Conservation (phyloP, 2,113 vertebrate genomes). For the Vidua macroura region DNA sequence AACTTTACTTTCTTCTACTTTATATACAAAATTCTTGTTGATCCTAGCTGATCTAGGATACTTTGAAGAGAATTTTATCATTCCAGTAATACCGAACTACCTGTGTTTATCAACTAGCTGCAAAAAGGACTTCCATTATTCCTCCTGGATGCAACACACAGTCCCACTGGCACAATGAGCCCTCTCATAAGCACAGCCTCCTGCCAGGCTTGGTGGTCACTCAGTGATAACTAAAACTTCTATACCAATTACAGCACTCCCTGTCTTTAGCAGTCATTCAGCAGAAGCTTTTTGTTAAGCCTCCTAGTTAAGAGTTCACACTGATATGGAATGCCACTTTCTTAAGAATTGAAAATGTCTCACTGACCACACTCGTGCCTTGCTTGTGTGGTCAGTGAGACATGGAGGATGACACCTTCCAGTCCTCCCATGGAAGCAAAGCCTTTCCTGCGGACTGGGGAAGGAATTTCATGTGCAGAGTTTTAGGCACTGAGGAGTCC, state of each 20-base stretch:
- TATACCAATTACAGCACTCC: neutral
- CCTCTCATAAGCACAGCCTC: neutral
- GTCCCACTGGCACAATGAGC: neutral
- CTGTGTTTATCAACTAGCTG: neutral
- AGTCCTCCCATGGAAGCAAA: neutral
- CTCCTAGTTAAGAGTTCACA: neutral
- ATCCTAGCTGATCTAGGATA: neutral
- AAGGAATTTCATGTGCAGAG: neutral
- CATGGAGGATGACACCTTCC: neutral
- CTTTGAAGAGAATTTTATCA: neutral
- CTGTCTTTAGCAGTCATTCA: neutral
- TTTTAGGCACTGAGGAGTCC: neutral
- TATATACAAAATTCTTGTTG: neutral
- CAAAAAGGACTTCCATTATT: neutral
- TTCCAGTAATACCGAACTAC: neutral
- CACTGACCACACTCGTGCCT: neutral
- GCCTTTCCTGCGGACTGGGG: neutral
- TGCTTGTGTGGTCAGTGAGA: neutral
- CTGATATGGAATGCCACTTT: neutral
- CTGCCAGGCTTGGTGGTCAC: accelerated
- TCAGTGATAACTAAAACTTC: neutral
- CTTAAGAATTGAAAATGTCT: neutral
- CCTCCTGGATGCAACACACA: neutral
- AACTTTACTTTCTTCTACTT: neutral
- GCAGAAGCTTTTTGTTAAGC: neutral